phyloP scores from a whole-genome alignment of 2,113 vertebrate species.

The Lampris incognitus region DNA sequence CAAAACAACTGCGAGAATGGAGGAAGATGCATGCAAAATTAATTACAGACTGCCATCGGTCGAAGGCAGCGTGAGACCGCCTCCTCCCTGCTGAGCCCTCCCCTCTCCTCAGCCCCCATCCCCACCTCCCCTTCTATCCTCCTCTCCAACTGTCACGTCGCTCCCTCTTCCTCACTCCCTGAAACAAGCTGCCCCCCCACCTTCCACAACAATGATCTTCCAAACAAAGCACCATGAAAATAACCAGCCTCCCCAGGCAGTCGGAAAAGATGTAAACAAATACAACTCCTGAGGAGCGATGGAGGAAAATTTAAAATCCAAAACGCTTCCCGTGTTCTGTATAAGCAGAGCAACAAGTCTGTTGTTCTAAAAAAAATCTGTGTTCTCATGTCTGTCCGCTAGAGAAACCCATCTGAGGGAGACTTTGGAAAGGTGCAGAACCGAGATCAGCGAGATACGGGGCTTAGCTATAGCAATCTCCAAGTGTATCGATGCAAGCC shows the following conservation, averaged over 20 bases:
- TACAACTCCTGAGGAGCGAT: slow-evolving; percentile 59
- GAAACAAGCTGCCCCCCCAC: slow-evolving; percentile 50
- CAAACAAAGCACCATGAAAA: slow-evolving; percentile 79
- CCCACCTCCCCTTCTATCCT: slow-evolving; percentile 19
- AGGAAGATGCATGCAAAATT: slow-evolving; percentile 76
- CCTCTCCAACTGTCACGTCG: slow-evolving; percentile 58
- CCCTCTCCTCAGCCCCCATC: neutral
- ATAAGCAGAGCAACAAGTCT: slow-evolving; percentile 45
- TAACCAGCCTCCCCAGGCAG: slow-evolving; percentile 70
- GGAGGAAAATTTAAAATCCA: slow-evolving; percentile 44
- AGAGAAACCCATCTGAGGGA: neutral
- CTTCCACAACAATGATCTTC: slow-evolving; percentile 66
- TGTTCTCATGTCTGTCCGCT: neutral
- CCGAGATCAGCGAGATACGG: neutral
- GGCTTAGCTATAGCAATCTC: neutral
- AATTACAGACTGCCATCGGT: slow-evolving; percentile 72
- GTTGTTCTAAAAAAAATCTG: slow-evolving; percentile 6
- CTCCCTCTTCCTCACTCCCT: slow-evolving; percentile 49
- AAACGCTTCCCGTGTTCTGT: slow-evolving; percentile 36
- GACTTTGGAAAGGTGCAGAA: neutral
- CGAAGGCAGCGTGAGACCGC: slow-evolving; percentile 55
- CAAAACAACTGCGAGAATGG: slow-evolving; percentile 65
- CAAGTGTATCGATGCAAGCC: slow-evolving; percentile 15
- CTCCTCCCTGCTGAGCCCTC: too few species aligned
- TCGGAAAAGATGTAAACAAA: slow-evolving; percentile 73